Base-by-base conservation (phyloP, 2,888 invertebrate species). In the Tyria jacobaeae region DNA sequence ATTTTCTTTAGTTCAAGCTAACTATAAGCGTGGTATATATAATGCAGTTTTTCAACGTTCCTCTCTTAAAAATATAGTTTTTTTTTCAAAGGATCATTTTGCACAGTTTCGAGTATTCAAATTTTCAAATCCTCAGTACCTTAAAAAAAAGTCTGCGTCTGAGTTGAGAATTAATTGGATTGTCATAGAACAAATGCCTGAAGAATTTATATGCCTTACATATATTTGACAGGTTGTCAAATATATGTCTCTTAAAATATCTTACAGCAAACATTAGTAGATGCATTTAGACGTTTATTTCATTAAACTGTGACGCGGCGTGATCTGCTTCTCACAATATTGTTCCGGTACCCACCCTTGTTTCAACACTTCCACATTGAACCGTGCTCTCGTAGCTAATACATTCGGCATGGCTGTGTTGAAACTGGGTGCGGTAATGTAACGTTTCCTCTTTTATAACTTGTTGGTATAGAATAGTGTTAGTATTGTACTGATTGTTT, bases 341-440 rank as follows among this genome's bases (percentile, higher is more conserved):
- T 71, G 70, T 71, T 65, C 60, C 67, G 73, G 66, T 65, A 70
- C 75, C 72, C 81, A 80, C 83, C 84, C 82, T 70, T 77, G 53
- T 84, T 80, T 77, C 81, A 60, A 84, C 78, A 77, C 75, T 78
- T 82, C 73, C 77, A 70, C 50, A 56, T 63, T 57, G 63, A 69
- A 70, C 68, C 70, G 65, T 66, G 56, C 71, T 64, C 70, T 39
- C 37, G 39, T 39, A 27, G 10, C 53, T 25, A 64, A 71, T 71
- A 71, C 66, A 69, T 75, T 72, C 64, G 70, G 70, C 60, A 71
- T 44, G 60, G 67, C 55, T 63, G 68, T 73, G 74, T 72, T 64
- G 67, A 66, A 71, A 76, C 62, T 75, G 75, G 80, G 80, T 59
- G 79, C 66, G 79, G 74, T 73, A 71, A 72, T 75, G 69, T 66